Evolutionary conservation across 2,797 vertebrate species (phyloP), one percentile per base, ranked within the genome.

Genomic region (Cynodonichthys magdalenae): DNA sequence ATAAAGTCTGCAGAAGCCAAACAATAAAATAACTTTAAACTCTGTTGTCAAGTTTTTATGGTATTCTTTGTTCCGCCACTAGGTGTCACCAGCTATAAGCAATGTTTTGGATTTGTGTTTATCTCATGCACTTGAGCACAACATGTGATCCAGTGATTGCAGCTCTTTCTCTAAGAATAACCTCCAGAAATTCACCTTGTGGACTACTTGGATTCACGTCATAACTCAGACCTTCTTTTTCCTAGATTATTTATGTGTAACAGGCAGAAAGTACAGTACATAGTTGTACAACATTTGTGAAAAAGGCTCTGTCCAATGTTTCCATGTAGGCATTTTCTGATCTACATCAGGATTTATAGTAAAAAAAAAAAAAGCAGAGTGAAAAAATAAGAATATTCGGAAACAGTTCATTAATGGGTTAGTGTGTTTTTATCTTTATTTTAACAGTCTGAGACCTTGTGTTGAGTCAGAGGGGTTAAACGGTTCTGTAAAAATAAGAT

Each of bases 51-150:
- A 69, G 41, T 55, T 41, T 59, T 56, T 65, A 10, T 63, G 53
- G 29, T 31, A 39, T 82, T 81, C 59, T 59, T 24, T 44, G 34
- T 67, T 63, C 68, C 34, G 17, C 85, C 87, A 83, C 83, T 56
- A 74, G 83, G 69, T 77, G 85, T 79, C 60, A 67, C 42, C 60
- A 58, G 44, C n/a, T 29, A 15, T 60, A 63, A 66, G 19, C 12
- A n/a, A 63, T 58, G 48, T 45, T 45, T 67, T 39, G 41, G 39
- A 70, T 62, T 18, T 28, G 1, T 48, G 53, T 60, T 71, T 14
- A 29, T 47, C 27, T 48, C 18, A 64, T 27, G 47, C 47, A 59
- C 27, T 52, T 56, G 19, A 71, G 49, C 52, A 63, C 59, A 79
- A 66, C 48, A 71, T 50, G 20, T 48, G 59, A 45, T 50, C 14